A percentile compares a stretch with the other conserved stretches of the same genome.
Conservation (phyloP, 2,113 vertebrate genomes). For the human region GRCh38 chr2:240642001-240642500, state of each 20-base stretch:
- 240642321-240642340: neutral
- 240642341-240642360: too few species aligned
- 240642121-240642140: too few species aligned
- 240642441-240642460: too few species aligned
- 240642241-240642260: neutral
- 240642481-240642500: neutral
- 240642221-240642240: neutral
- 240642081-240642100: neutral
- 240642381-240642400: too few species aligned
- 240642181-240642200: too few species aligned
- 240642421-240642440: too few species aligned
- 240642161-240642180: too few species aligned
- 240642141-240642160: too few species aligned
- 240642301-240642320: neutral
- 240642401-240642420: too few species aligned
- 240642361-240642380: neutral
- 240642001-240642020: neutral
- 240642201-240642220: too few species aligned
- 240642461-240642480: too few species aligned
- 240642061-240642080: neutral
- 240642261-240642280: neutral
- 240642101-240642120: neutral
- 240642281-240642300: too few species aligned
- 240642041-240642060: neutral
- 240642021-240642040: neutral